Conservation (phyloP, 1,140 invertebrate genomes). For the Ceratosolen fusciceps region DNA sequence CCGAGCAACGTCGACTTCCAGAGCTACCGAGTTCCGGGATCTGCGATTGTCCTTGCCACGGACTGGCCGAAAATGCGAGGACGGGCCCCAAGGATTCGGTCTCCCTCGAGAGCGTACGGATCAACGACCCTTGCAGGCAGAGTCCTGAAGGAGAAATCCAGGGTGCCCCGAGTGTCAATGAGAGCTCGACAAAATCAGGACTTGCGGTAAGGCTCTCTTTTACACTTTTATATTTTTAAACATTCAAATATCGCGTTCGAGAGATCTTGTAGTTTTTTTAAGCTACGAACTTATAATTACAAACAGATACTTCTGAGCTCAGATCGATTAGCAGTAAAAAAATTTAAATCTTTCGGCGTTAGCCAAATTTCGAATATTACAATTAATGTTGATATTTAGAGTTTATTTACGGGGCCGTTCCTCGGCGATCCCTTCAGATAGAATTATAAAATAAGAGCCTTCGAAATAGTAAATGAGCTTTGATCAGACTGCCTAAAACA, state of each 20-base stretch:
- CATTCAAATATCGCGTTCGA: no score
- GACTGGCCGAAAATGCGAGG: neutral
- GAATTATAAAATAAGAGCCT: neutral
- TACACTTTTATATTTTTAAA: neutral
- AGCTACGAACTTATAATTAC: no score
- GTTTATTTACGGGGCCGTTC: neutral
- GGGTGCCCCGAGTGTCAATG: neutral
- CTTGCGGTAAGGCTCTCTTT: slow-evolving; percentile 15
- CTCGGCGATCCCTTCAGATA: neutral
- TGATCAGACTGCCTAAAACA: neutral
- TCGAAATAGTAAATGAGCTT: neutral
- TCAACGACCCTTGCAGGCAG: neutral
- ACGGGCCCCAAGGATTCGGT: neutral
- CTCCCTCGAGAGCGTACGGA: slow-evolving; percentile 24
- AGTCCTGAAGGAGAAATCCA: neutral
- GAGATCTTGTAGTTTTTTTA: no score
- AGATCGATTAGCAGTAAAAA: no score
- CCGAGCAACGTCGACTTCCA: neutral
- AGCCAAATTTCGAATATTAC: neutral
- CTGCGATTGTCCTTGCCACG: slow-evolving; percentile 61
- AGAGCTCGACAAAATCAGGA: neutral
- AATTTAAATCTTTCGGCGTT: neutral
- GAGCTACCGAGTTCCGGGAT: neutral
- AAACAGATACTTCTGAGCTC: no score
- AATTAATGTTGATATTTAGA: neutral